These are phyloP conservation scores for Andrena trimmerana DNA, from an alignment of 2,888 invertebrate genomes.

Conservation along the genomic window DNA sequence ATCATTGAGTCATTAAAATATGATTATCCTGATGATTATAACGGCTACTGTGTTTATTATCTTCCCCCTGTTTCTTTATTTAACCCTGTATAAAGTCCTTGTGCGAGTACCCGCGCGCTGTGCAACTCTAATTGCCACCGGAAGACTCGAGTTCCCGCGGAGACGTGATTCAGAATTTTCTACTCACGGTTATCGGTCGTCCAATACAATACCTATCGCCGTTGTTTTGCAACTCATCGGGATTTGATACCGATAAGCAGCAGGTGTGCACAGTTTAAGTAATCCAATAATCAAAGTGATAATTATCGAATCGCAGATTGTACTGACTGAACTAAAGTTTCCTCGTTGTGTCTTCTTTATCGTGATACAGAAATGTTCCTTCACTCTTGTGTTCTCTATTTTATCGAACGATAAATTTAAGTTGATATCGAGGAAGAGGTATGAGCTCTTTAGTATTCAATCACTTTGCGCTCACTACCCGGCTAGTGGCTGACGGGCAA, in stretches of 20 bases:
- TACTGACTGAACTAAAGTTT: neutral
- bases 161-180: no score
- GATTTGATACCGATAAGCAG: slow-evolving; percentile 26
- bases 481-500: neutral
- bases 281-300: neutral
- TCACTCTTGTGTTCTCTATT: neutral
- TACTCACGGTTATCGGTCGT: neutral
- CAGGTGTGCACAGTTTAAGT: slow-evolving; percentile 44
- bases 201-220: neutral
- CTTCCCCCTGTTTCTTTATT: no score
- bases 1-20: slow-evolving; percentile 85
- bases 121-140: no score
- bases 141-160: no score
- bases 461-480: neutral
- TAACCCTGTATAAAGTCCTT: no score
- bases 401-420: neutral
- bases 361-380: neutral
- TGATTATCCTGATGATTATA: slow-evolving; percentile 82
- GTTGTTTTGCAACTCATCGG: neutral
- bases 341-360: neutral
- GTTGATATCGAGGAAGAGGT: neutral
- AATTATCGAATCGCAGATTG: neutral
- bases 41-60: slow-evolving; percentile 34
- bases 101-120: no score
- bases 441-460: neutral